Base-by-base conservation (phyloP, 2,113 vertebrate species). In the Chloebia gouldiae region DNA sequence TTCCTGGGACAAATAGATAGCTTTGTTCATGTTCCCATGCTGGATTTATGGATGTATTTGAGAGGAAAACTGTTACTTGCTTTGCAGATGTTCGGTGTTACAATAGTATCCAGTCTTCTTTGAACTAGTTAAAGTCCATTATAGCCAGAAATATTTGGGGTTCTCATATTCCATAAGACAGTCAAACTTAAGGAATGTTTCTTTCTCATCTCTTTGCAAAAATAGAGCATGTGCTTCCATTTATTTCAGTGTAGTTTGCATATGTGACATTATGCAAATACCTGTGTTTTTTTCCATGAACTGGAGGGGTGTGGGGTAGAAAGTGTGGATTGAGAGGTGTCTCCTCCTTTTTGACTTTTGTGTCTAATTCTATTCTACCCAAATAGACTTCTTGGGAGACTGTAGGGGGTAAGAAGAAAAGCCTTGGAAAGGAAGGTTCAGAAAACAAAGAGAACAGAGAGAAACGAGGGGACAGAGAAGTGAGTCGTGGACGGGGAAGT, bases 371-470 rank as follows among this genome's bases (percentile, higher is more conserved):
- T 97, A 0, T 88, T 97, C 73, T 96, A 85, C 30, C 84, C 66
- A 56, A 90, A 85, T 97, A 99, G 99, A 99, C 98, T 93, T 99
- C 99, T 27, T 99, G 99, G 99, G 99, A 99, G 97, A 99, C 99
- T 31, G 99, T 99, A 93, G 99, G 99, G 44, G 99, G 99, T 37
- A 99, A 99, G 97, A 99, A 99, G 97, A 99, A 99, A 89, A 98
- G 91, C 95, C 97, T 99, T 94, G 99, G 98, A 65, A 99, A 99
- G 88, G 99, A 99, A 95, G 98, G 97, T 63, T 98, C 97, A 60
- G 99, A 99, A 96, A 98, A 98, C 94, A 99, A 98, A 98, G 99
- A 99, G 71, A 99, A 98, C 92, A 97, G 98, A 97, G 98, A 99
- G 93, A 99, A 99, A 97, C 98, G 98, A 97, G 98, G 93, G 31